Percentiles rank a stretch among this genome's conserved stretches.
Conservation (phyloP, 2,113 vertebrate species). For the Callaeas wilsoni region DNA sequence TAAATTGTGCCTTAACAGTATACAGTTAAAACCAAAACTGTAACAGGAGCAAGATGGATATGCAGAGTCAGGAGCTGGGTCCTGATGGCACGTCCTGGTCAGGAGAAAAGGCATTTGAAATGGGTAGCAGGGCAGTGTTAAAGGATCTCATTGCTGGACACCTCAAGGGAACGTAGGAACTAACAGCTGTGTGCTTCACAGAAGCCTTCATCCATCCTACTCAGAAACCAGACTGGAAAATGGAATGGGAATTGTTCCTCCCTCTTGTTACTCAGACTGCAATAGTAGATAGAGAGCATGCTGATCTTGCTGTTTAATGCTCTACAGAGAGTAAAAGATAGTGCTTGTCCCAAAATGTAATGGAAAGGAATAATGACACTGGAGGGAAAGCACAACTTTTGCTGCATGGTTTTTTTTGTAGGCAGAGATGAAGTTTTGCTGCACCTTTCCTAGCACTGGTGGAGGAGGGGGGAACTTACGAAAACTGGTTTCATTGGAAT, state of each 20-base stretch:
- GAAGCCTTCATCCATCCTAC: not conserved
- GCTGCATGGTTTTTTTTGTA: accelerated
- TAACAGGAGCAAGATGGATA: not conserved
- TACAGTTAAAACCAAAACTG: not conserved
- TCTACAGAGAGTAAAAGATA: not conserved
- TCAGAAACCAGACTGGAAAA: not conserved
- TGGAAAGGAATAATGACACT: not conserved
- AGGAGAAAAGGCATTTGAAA: not conserved
- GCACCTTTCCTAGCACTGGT: not conserved
- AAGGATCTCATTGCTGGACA: not conserved
- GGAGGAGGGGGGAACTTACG: not conserved
- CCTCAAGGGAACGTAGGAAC: not conserved
- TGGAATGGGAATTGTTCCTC: not conserved
- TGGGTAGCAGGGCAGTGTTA: not conserved
- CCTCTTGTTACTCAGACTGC: not conserved
- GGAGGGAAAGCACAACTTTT: not conserved
- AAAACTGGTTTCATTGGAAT: not conserved
- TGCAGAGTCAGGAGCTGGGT: not conserved
- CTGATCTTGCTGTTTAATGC: not conserved
- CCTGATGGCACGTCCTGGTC: not conserved
- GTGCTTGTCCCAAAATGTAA: not conserved
- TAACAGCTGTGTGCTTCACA: not conserved
- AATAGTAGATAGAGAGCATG: not conserved
- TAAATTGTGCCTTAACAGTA: not conserved
- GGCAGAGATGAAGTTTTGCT: not conserved